Percentiles rank a stretch among this genome's conserved stretches.
These are phyloP conservation scores for Chelidonichthys spinosus DNA, from an alignment of 2,797 vertebrate genomes.

Conservation along the genomic window DNA sequence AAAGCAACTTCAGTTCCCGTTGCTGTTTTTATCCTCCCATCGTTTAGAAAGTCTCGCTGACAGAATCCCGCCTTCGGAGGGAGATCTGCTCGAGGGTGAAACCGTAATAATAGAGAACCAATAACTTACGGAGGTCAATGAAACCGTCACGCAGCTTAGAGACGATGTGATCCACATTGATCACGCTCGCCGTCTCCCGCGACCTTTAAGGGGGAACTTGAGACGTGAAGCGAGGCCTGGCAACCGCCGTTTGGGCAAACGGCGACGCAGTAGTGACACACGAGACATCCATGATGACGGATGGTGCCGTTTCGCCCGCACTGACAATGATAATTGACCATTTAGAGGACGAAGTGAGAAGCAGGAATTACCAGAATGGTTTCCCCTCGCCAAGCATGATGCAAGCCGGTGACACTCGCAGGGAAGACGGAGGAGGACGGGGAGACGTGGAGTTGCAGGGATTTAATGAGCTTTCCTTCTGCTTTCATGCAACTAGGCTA, in stretches of 20 bases:
- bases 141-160: neutral
- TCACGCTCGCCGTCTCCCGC: neutral
- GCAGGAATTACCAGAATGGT: constrained; percentile 19
- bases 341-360: constrained; percentile 24
- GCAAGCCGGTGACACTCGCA: constrained; percentile 51
- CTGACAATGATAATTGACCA: constrained; percentile 22
- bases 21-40: neutral
- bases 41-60: neutral
- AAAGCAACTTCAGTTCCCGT: neutral
- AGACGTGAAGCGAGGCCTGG: neutral
- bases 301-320: constrained; percentile 11
- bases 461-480: constrained; percentile 66
- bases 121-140: neutral
- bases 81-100: neutral
- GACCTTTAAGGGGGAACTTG: neutral
- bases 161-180: neutral
- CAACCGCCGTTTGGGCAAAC: neutral
- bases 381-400: constrained; percentile 39
- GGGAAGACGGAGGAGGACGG: constrained; percentile 23
- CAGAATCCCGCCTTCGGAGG: no score
- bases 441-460: constrained; percentile 21
- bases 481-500: constrained; percentile 84
- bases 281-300: neutral
- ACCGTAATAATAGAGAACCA: neutral
- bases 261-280: constrained; percentile 22